These are phyloP conservation scores for Pristiophorus japonicus DNA, from an alignment of 2,113 vertebrate genomes.

Conservation along the genomic window DNA sequence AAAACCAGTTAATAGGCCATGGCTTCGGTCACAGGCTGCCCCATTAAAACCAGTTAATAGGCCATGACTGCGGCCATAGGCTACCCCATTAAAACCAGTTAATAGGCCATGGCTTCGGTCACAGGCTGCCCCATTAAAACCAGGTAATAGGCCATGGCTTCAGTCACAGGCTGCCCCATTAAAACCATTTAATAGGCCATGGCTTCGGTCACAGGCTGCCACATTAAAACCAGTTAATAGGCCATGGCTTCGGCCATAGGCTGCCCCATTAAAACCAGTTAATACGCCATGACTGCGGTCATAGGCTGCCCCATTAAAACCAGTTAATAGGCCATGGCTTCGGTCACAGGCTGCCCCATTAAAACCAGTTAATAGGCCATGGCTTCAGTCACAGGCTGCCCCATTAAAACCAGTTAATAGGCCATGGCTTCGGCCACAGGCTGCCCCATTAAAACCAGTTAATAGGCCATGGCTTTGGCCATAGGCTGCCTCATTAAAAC, in stretches of 20 bases:
- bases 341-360: not conserved
- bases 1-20: not conserved
- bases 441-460: not conserved
- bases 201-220: not conserved
- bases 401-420: not conserved
- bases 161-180: not conserved
- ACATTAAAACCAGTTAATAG: not conserved
- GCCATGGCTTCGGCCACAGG: too few species aligned
- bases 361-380: not conserved
- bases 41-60: not conserved
- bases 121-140: not conserved
- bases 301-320: not conserved
- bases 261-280: not conserved
- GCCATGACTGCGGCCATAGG: too few species aligned
- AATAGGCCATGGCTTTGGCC: not conserved
- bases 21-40: not conserved
- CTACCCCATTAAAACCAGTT: not conserved
- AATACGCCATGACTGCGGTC: too few species aligned
- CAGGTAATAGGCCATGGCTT: not conserved
- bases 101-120: not conserved
- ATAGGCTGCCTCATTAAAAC: not conserved
- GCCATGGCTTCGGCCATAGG: too few species aligned
- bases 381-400: not conserved
- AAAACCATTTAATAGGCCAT: not conserved
- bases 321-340: not conserved